Conservation (phyloP, 2,888 invertebrate species). For the Tuta absoluta region DNA sequence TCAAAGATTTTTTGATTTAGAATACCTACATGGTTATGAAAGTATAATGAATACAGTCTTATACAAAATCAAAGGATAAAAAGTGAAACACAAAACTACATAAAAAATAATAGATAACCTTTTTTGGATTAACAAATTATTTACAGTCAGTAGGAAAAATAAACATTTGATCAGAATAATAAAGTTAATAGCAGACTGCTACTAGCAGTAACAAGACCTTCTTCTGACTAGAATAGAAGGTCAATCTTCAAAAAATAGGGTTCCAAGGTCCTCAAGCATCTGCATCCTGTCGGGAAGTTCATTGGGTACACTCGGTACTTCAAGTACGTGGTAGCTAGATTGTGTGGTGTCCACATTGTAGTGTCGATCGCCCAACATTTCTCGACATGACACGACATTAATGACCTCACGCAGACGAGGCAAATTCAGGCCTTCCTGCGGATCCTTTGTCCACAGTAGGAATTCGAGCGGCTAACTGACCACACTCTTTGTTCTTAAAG, state of each 20-base stretch:
- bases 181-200: no score
- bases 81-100: background rate
- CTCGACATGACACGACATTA: slow-evolving; percentile 3
- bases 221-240: background rate
- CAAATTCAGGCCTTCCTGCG: slow-evolving; percentile 64
- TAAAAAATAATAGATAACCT: background rate
- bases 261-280: background rate
- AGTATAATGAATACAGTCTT: no score
- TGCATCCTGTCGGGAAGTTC: background rate
- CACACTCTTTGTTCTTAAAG: slow-evolving; percentile 37
- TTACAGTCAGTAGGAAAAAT: background rate
- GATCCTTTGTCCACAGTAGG: slow-evolving; percentile 58
- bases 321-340: background rate
- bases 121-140: no score
- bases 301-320: background rate
- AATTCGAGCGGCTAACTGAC: slow-evolving; percentile 45
- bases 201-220: background rate
- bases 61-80: no score
- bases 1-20: no score
- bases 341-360: slow-evolving; percentile 40
- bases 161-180: background rate
- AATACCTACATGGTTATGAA: no score
- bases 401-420: slow-evolving; percentile 49
- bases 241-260: slow-evolving; percentile 2
- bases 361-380: slow-evolving; percentile 40